phyloP scores from a whole-genome alignment of 1,140 invertebrate species.

The Sminthurides bifidus region DNA sequence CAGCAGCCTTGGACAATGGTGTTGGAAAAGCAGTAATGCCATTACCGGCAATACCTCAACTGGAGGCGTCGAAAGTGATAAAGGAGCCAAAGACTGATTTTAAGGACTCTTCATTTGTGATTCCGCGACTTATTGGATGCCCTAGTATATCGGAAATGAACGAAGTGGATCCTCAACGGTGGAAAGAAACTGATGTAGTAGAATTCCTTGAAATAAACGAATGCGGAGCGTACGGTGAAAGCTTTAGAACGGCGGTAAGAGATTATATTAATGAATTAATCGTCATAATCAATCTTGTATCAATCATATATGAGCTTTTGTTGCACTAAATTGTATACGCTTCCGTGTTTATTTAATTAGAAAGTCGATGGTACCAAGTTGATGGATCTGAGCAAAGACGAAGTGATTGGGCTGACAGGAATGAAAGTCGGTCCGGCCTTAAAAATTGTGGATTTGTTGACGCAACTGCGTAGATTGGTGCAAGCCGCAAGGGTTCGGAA shows the following conservation, averaged over 20 bases:
- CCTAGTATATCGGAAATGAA: slow-evolving; percentile 45
- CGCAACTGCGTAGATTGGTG: slow-evolving; percentile 70
- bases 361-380: slow-evolving; percentile 68
- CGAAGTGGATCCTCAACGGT: slow-evolving; percentile 56
- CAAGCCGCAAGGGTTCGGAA: slow-evolving; percentile 51
- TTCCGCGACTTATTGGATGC: slow-evolving; percentile 9
- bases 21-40: no score
- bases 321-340: slow-evolving; percentile 1
- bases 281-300: no score
- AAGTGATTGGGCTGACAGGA: slow-evolving; percentile 74
- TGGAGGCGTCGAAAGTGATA: no score
- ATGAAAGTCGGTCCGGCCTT: slow-evolving; percentile 89
- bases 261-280: background rate
- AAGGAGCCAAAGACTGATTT: background rate
- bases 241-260: slow-evolving; percentile 59
- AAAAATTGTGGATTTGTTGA: slow-evolving; percentile 83
- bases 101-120: background rate
- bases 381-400: slow-evolving; percentile 69
- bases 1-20: no score
- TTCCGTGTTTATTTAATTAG: slow-evolving; percentile 38
- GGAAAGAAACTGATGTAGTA: slow-evolving; percentile 71
- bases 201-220: slow-evolving; percentile 80
- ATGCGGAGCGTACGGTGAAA: slow-evolving; percentile 74
- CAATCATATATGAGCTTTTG: background rate
- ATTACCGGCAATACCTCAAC: no score